Evolutionary conservation across 1,140 invertebrate genomes (phyloP).

Genomic region (Drosophila equinoxialis): DNA sequence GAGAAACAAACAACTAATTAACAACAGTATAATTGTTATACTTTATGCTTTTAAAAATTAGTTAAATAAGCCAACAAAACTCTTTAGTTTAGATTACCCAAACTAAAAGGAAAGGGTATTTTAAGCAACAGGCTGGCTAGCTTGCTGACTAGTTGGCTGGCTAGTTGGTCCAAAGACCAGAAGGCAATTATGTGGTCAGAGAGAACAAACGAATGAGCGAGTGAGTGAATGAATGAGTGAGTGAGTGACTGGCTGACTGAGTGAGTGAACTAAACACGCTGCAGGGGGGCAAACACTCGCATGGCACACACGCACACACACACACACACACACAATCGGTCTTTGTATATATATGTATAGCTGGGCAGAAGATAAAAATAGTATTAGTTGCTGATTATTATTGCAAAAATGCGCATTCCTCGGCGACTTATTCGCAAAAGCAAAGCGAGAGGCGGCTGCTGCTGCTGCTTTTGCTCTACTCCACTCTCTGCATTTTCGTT

Average conservation of each 20-base stretch:
- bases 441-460: constrained; percentile 45
- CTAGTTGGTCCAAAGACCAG: constrained; percentile 23
- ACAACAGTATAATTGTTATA: no score
- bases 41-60: no score
- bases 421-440: constrained; percentile 66
- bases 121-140: neutral
- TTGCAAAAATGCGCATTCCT: constrained; percentile 82
- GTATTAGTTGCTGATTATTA: constrained; percentile 82
- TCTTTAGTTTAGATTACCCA: no score
- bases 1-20: no score
- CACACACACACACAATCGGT: constrained; percentile 24
- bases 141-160: neutral
- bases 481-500: constrained; percentile 70
- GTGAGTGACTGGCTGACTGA: constrained; percentile 8
- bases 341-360: constrained; percentile 33
- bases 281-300: constrained; percentile 42
- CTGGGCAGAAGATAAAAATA: constrained; percentile 80
- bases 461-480: constrained; percentile 51
- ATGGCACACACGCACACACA: constrained; percentile 41
- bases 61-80: no score
- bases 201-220: constrained; percentile 34
- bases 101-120: neutral
- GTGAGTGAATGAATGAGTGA: constrained; percentile 12
- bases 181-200: constrained; percentile 26
- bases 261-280: constrained; percentile 30